These are phyloP conservation scores for Laticauda colubrina DNA, from an alignment of 2,113 vertebrate genomes.

Conservation along the genomic window DNA sequence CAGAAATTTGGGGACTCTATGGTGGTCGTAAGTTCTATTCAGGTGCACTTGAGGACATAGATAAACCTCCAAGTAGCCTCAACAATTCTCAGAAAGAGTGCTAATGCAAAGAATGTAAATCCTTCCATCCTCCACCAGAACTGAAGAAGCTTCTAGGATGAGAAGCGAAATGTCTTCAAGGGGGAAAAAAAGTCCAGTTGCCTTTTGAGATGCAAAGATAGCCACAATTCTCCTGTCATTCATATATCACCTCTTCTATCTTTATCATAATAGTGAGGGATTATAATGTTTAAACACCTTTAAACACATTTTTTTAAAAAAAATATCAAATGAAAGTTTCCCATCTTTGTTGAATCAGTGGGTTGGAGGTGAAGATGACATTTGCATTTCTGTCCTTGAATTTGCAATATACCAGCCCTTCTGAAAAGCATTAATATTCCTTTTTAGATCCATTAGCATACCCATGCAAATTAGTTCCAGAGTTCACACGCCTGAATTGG, in stretches of 20 bases:
- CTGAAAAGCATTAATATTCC: constrained; percentile 29
- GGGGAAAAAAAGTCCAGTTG: not conserved
- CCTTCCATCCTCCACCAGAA: not conserved
- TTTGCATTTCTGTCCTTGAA: constrained; percentile 30
- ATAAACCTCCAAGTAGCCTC: not conserved
- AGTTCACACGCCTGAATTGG: constrained; percentile 30
- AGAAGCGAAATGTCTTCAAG: not conserved
- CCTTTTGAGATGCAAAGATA: not conserved
- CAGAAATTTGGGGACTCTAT: not conserved
- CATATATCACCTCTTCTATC: not conserved
- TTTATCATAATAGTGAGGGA: not conserved
- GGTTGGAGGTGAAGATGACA: constrained; percentile 37
- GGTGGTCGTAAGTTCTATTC: not conserved
- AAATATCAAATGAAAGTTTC: not conserved
- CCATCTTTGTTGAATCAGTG: constrained; percentile 35
- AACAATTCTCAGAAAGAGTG: not conserved
- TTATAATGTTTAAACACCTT: not conserved
- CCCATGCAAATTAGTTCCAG: constrained; percentile 18
- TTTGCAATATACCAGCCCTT: constrained; percentile 31
- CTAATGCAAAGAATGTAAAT: not conserved
- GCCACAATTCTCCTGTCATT: not conserved
- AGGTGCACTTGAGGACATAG: not conserved
- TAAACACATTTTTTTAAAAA: not conserved
- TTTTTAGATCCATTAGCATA: constrained; percentile 43
- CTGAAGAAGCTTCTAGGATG: not conserved